These are phyloP conservation scores for Keiferia lycopersicella DNA, from an alignment of 2,888 invertebrate species.

Conservation along the genomic window DNA sequence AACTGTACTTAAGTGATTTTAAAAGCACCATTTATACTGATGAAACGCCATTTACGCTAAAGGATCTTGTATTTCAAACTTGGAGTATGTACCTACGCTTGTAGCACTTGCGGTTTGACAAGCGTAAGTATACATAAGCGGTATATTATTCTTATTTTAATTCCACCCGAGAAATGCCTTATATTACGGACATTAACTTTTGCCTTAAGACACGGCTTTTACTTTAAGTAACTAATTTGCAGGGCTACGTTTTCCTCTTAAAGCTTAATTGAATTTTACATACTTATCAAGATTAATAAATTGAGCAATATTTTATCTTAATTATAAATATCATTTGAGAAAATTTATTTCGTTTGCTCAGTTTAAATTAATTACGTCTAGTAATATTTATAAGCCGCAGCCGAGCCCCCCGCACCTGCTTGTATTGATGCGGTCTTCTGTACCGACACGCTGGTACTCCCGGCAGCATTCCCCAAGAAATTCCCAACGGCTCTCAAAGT, in stretches of 20 bases:
- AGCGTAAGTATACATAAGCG: slow-evolving; percentile 6
- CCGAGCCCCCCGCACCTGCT: slow-evolving; percentile 46
- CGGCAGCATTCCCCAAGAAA: slow-evolving; percentile 79
- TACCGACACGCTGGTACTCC: slow-evolving; percentile 64
- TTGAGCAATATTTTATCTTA: slow-evolving; percentile 15
- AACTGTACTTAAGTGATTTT: neutral
- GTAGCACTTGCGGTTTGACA: neutral
- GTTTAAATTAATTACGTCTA: neutral
- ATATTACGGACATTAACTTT: slow-evolving; percentile 11
- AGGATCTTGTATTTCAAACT: slow-evolving; percentile 7
- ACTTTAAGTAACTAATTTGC: neutral
- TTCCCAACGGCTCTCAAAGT: slow-evolving; percentile 83
- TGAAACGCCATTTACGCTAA: neutral
- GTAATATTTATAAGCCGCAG: slow-evolving; percentile 13
- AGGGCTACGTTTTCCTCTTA: slow-evolving; percentile 1
- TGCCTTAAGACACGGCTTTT: neutral
- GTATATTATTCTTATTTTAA: slow-evolving; percentile 6
- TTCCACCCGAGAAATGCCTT: neutral
- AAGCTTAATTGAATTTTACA: slow-evolving; percentile 1
- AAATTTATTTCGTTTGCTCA: slow-evolving; percentile 6
- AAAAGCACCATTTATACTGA: neutral
- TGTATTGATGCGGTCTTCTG: slow-evolving; percentile 68
- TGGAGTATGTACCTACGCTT: no score
- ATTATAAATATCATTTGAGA: slow-evolving; percentile 6
- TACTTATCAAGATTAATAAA: slow-evolving; percentile 27